A percentile compares a stretch with the other conserved stretches of the same genome.
Conservation (phyloP, 2,113 vertebrate genomes). For the Halichoeres trimaculatus region DNA sequence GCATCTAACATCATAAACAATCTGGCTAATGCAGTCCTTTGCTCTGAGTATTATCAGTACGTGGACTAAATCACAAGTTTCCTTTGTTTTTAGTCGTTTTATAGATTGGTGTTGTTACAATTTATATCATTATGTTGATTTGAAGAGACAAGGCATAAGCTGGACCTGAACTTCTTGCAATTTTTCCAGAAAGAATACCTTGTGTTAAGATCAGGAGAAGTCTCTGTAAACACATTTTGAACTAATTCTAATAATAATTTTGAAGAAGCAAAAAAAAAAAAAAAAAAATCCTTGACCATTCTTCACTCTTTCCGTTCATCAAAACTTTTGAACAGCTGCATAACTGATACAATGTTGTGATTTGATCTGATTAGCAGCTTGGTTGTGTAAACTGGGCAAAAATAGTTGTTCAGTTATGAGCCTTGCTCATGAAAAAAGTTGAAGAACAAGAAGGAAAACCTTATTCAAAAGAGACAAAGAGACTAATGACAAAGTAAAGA, state of each 20-base stretch:
- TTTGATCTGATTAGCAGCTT: slow-evolving; percentile 51
- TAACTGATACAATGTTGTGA: slow-evolving; percentile 18
- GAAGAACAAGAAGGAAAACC: slow-evolving; percentile 20
- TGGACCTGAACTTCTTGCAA: neutral
- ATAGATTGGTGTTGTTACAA: slow-evolving; percentile 1
- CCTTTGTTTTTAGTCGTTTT: slow-evolving; percentile 14
- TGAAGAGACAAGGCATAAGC: slow-evolving; percentile 12
- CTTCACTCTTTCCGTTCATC: slow-evolving; percentile 5
- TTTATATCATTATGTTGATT: neutral
- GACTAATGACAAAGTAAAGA: slow-evolving; percentile 1
- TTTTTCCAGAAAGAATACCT: slow-evolving; percentile 24
- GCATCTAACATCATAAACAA: slow-evolving; percentile 21
- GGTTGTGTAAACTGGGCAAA: slow-evolving; percentile 41
- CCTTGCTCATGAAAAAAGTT: neutral
- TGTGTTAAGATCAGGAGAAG: slow-evolving; percentile 28
- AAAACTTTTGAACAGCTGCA: slow-evolving; percentile 31
- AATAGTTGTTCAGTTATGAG: slow-evolving; percentile 11
- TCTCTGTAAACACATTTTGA: slow-evolving; percentile 27
- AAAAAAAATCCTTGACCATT: slow-evolving; percentile 29
- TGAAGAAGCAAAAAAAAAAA: slow-evolving; percentile 30
- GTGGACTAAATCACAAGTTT: neutral
- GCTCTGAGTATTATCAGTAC: slow-evolving; percentile 9
- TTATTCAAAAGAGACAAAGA: neutral
- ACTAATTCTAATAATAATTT: slow-evolving; percentile 21
- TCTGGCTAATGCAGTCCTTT: slow-evolving; percentile 6